These are phyloP conservation scores for Ctenopoma multispine DNA, from an alignment of 2,797 vertebrate genomes.

Conservation along the genomic window DNA sequence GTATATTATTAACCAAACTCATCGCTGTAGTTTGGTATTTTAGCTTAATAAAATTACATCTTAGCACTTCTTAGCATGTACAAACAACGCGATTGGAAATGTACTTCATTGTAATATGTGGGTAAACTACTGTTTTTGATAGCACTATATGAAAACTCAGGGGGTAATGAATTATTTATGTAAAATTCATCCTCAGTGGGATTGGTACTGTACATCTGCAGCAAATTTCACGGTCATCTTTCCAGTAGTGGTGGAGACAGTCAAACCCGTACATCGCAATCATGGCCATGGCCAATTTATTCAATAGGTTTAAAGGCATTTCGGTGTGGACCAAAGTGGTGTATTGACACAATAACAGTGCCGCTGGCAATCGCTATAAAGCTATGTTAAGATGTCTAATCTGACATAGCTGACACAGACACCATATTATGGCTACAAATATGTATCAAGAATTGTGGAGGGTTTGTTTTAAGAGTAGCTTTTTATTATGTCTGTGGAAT, in stretches of 20 bases:
- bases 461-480: not conserved
- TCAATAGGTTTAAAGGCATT: not conserved
- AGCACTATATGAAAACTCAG: too few species aligned
- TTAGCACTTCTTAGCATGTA: too few species aligned
- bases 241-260: not conserved
- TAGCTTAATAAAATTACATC: too few species aligned
- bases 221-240: not conserved
- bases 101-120: too few species aligned
- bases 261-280: not conserved
- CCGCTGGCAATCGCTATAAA: not conserved
- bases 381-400: not conserved
- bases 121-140: too few species aligned
- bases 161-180: too few species aligned
- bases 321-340: conserved; percentile 11
- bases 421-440: conserved; percentile 1
- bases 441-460: not conserved
- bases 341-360: not conserved
- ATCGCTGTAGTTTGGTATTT: too few species aligned
- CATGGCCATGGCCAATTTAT: not conserved
- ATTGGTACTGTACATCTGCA: not conserved
- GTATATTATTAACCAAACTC: too few species aligned
- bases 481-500: conserved; percentile 34
- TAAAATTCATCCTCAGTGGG: too few species aligned
- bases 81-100: too few species aligned
- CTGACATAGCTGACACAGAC: not conserved